Evolutionary conservation across 2,113 vertebrate genomes (phyloP).

Genomic region (Xenus cinereus): DNA sequence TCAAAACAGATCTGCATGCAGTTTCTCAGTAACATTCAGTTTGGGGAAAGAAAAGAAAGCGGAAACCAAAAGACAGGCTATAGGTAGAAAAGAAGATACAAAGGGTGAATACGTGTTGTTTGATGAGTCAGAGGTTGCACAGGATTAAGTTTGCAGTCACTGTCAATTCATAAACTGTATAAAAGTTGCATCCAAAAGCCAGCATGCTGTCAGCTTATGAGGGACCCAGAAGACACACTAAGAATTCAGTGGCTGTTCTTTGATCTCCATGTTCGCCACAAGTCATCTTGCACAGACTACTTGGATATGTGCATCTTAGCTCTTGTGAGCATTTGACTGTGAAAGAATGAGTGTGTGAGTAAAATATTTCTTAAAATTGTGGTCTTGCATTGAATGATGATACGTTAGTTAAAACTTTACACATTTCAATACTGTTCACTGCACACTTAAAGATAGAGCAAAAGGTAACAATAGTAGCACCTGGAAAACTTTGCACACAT

Average conservation of each 20-base stretch:
- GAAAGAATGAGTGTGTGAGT: background rate
- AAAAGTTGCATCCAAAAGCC: background rate
- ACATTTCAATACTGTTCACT: background rate
- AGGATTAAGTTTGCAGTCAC: background rate
- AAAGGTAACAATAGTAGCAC: background rate
- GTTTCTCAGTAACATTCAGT: background rate
- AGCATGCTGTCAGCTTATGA: background rate
- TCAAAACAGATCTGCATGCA: background rate
- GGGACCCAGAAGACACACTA: background rate
- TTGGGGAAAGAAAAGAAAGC: background rate
- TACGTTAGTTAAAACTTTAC: background rate
- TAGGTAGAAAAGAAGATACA: background rate
- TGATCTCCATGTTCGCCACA: background rate
- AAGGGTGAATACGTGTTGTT: background rate
- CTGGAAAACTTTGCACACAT: background rate
- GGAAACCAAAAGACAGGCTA: background rate
- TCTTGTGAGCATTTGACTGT: background rate
- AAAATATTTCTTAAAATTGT: background rate
- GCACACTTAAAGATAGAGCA: background rate
- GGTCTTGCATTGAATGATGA: background rate
- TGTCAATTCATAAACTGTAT: background rate
- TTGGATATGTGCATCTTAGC: accelerated
- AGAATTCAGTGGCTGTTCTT: background rate
- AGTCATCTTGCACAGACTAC: background rate
- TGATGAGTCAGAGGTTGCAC: background rate